These are phyloP conservation scores for Zosterops pallidus DNA, from an alignment of 2,113 vertebrate species.

Conservation along the genomic window DNA sequence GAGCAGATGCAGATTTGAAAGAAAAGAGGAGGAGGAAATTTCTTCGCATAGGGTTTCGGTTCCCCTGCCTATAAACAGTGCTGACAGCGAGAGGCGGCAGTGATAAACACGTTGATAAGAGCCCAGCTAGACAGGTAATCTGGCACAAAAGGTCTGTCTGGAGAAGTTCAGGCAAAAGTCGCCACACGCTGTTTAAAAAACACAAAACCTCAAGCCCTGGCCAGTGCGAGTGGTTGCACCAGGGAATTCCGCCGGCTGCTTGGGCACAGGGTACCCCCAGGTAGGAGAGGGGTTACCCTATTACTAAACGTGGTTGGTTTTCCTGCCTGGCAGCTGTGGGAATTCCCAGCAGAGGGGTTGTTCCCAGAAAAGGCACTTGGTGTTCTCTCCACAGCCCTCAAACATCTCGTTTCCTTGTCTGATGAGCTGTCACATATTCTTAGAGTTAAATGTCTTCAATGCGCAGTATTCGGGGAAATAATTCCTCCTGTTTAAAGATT, in stretches of 20 bases:
- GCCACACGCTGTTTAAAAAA: not conserved
- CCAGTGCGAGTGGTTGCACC: fast-evolving
- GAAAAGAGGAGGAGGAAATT: slow-evolving; percentile 68
- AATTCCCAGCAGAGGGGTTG: not conserved
- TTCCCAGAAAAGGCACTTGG: not conserved
- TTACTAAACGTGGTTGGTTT: not conserved
- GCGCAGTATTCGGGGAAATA: not conserved
- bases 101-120: slow-evolving; percentile 36
- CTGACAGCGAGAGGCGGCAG: slow-evolving; percentile 47
- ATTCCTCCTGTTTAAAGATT: slow-evolving; percentile 57
- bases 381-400: not conserved
- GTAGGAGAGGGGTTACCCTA: not conserved
- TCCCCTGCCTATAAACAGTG: slow-evolving; percentile 65
- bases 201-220: not conserved
- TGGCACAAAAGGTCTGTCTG: slow-evolving; percentile 38
- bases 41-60: slow-evolving; percentile 52
- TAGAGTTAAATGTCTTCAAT: slow-evolving; percentile 35
- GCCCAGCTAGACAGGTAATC: slow-evolving; percentile 58
- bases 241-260: not conserved
- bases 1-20: slow-evolving; percentile 61
- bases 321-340: not conserved
- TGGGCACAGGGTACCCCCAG: not conserved
- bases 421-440: slow-evolving; percentile 54
- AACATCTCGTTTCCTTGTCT: not conserved
- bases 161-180: slow-evolving; percentile 41